Evolutionary conservation across 1,140 invertebrate species (phyloP), one percentile per base, ranked within the genome.

Genomic region (Arion vulgaris): DNA sequence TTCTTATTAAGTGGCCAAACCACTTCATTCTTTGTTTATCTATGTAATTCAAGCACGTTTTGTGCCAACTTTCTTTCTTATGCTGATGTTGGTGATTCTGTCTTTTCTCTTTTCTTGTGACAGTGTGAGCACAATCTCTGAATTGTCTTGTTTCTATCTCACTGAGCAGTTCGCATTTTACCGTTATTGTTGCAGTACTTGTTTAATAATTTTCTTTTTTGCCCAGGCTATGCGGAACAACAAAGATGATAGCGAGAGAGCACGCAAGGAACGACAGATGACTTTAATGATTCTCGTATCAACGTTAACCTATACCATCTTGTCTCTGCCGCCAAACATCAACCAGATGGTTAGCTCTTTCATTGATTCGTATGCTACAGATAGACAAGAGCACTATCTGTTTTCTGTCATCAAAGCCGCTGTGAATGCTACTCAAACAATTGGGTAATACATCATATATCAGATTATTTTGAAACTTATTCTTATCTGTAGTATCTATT

Each of bases 241-340:
- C 4, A 51, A 26, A 57, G 45, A 76, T 4, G 45, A 26, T 45
- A 57, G 26, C 51, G 32, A 32, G 28, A 32, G 74, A 76, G 19
- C 45, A 41, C n/a, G 45, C 41, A 38, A 53, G 19, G 74, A 76
- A 11, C 74, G 74, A 53, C 74, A 76, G 74, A 76, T 76, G 74
- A 76, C 74, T 28, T 17, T 53, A 7, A 76, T 76, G 74, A 76
- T 76, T 45, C 26, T 76, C 1, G 74, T 76, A 45, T 76, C 74
- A 1, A 76, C 74, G 2, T 23, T 76, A 7, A 32, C 51, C n/a
- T 76, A 53, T 32, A 76, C 74, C 49, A 36, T 76, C 13, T n/a
- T 76, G 2, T 76, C 74, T 2, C 74, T 76, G 74, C 74, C 74
- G 1, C 17, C 74, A 2, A 76, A 76, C 28, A 32, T 76, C 41